Evolutionary conservation across 2,797 vertebrate species (phyloP), one percentile per base, ranked within the genome.

Genomic region (Erithacus rubecula): DNA sequence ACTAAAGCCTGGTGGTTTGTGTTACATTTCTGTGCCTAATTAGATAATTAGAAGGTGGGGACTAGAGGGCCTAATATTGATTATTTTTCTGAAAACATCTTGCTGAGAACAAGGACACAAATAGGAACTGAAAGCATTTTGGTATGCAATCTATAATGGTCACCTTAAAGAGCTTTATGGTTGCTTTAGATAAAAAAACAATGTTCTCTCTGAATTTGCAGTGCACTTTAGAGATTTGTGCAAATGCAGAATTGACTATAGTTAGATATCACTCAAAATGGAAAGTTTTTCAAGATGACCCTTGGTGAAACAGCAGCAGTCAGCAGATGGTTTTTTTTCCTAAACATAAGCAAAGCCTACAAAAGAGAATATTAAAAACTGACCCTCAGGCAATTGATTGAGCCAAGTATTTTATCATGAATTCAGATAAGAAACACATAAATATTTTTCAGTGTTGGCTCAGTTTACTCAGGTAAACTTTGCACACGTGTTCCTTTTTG

Each of bases 71-170:
- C 24, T 70, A 47, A 44, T 80, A 97, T 97, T 83, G 96, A 97
- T 98, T 97, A 94, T 90, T 96, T 97, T 95, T 97, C 95, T 96
- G 88, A 93, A 97, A 95, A 90, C 53, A 92, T 77, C 83, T 72
- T 4, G 0, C 69, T 69, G 41, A 82, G 72, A 94, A 84, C 59
- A 93, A 93, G 76, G 62, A 83, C 51, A 69, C 30, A 96, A 96
- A 85, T 55, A 88, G 59, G 60, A 94, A 83, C 39, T 37, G 70
- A 96, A 94, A 69, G 30, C 24, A 83, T 92, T 96, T 94, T 83
- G 23, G 55, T 80, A 36, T 67, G 64, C 46, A 52, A 49, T 92
- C 68, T 87, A 39, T 82, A 68, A 74, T 89, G 69, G 63, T 95
- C 90, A 93, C 53, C 51, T 87, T 83, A 89, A 86, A 76, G 76